Percentiles rank a stretch among this genome's conserved stretches.
Evolutionary conservation across 1,140 invertebrate species (phyloP).

Genomic region (Bombus confusus): DNA sequence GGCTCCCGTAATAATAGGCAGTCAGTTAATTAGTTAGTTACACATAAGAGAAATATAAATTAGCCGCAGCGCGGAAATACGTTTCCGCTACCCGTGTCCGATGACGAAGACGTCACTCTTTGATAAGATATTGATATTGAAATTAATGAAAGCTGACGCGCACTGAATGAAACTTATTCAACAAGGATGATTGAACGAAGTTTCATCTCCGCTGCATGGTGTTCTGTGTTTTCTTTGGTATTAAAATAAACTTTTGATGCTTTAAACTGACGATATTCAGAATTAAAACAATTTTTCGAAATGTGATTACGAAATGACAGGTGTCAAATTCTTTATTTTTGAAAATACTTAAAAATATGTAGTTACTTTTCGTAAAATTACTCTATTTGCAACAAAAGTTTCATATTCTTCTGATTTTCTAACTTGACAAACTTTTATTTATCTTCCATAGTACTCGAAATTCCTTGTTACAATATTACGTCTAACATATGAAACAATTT

Average conservation of each 20-base stretch:
- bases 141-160: not conserved
- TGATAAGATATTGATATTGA: not conserved
- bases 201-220: not conserved
- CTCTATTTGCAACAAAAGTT: no score
- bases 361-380: not conserved
- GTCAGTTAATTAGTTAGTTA: slow-evolving; percentile 48
- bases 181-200: not conserved
- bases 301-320: not conserved
- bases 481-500: no score
- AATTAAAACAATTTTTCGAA: no score
- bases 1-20: slow-evolving; percentile 20
- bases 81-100: not conserved
- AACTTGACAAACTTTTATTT: no score
- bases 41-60: slow-evolving; percentile 47
- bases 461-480: no score
- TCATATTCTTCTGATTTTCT: no score
- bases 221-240: not conserved
- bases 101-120: no score
- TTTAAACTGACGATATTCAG: not conserved
- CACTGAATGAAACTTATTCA: not conserved
- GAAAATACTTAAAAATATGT: not conserved
- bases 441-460: no score
- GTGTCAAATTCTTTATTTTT: not conserved
- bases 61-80: not conserved
- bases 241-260: not conserved